These are phyloP conservation scores for Agriopis marginaria DNA, from an alignment of 2,888 invertebrate genomes.

Conservation along the genomic window DNA sequence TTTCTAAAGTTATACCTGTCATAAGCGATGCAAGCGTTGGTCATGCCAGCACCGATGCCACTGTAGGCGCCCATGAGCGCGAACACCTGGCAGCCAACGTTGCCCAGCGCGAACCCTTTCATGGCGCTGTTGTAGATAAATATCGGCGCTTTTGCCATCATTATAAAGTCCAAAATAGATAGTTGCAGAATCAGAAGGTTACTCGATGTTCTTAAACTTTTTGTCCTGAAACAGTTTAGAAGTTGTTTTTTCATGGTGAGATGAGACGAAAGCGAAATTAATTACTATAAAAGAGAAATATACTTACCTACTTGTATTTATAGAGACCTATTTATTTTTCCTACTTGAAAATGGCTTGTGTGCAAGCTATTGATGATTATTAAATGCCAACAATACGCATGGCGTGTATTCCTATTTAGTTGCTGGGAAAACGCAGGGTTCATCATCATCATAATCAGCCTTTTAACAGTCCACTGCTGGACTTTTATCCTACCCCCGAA, in stretches of 20 bases:
- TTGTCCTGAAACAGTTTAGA: slow-evolving; percentile 84
- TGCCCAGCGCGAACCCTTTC: slow-evolving; percentile 91
- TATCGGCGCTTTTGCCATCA: slow-evolving; percentile 95
- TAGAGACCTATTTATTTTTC: too few species aligned
- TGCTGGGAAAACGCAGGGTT: too few species aligned
- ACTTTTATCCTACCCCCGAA: too few species aligned
- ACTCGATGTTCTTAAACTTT: slow-evolving; percentile 91
- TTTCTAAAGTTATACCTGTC: slow-evolving; percentile 85
- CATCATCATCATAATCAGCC: too few species aligned
- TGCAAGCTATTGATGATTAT: too few species aligned
- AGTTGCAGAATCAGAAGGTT: slow-evolving; percentile 94
- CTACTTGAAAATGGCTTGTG: too few species aligned
- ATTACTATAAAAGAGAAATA: too few species aligned
- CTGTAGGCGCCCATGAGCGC: slow-evolving; percentile 91
- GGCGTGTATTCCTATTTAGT: too few species aligned
- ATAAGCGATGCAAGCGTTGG: slow-evolving; percentile 94
- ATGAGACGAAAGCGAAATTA: neutral
- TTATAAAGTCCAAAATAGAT: slow-evolving; percentile 93
- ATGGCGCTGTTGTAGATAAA: slow-evolving; percentile 94
- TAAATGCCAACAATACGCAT: too few species aligned
- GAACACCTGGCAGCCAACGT: slow-evolving; percentile 92
- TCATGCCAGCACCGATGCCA: slow-evolving; percentile 92
- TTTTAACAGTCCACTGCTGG: too few species aligned
- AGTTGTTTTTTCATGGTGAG: neutral
- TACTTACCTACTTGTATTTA: too few species aligned